Evolutionary conservation across 2,797 vertebrate genomes (phyloP).

Genomic region (Mareca penelope): DNA sequence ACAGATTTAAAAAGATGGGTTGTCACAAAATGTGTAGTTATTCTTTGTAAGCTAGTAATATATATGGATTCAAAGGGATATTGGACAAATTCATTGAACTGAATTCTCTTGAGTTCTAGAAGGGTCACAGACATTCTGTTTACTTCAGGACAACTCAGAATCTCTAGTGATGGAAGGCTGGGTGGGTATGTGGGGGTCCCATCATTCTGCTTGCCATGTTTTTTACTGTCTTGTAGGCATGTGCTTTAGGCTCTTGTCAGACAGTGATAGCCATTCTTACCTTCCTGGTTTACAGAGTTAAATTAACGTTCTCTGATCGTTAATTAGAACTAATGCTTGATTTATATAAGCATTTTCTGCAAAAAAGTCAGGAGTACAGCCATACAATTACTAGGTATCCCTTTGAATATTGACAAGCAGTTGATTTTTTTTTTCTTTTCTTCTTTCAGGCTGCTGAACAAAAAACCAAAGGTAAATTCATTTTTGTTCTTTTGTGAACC

Average conservation of each 20-base stretch:
- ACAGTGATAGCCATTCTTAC: background rate
- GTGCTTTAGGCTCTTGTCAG: background rate
- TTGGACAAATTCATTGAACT: background rate
- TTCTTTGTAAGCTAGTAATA: background rate
- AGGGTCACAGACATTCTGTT: fast-evolving
- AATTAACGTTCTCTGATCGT: background rate
- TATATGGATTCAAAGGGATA: background rate
- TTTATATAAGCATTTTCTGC: background rate
- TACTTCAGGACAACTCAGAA: background rate
- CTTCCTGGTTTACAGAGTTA: background rate
- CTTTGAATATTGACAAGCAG: background rate
- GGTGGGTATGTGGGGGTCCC: background rate
- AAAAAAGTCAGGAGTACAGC: background rate
- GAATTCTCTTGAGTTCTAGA: background rate
- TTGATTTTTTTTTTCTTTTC: conserved; percentile 69
- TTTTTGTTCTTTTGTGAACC: background rate
- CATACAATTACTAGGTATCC: background rate
- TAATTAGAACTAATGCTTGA: background rate
- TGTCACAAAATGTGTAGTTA: background rate
- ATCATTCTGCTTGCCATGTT: background rate
- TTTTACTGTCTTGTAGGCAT: background rate
- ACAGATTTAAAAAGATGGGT: fast-evolving
- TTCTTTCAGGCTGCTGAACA: conserved; percentile 91
- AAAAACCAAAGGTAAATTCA: conserved; percentile 95
- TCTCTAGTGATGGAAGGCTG: background rate